These are phyloP conservation scores for Silurus asotus DNA, from an alignment of 2,113 vertebrate species.

Conservation along the genomic window DNA sequence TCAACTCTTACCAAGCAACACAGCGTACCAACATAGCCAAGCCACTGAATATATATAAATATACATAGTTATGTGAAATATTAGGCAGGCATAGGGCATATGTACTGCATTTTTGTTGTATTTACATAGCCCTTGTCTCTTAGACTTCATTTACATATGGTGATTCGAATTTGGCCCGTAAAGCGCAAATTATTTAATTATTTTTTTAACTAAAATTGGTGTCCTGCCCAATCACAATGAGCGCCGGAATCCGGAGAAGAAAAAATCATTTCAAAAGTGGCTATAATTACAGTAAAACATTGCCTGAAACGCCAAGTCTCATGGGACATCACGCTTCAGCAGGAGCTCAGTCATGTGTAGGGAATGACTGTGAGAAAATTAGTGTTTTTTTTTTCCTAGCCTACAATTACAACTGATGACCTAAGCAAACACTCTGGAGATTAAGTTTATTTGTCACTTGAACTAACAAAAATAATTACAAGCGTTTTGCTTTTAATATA, in stretches of 20 bases:
- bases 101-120: too few species aligned
- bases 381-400: constrained; percentile 7
- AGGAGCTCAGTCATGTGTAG: not conserved
- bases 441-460: not conserved
- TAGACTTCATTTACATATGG: not conserved
- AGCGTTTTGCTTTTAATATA: not conserved
- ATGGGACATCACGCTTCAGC: not conserved
- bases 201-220: not conserved
- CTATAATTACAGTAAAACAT: not conserved
- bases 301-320: not conserved
- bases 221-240: not conserved
- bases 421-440: not conserved
- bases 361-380: constrained; percentile 3
- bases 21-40: too few species aligned
- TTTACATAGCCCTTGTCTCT: not conserved
- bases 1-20: too few species aligned
- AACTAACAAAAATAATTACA: not conserved
- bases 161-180: not conserved
- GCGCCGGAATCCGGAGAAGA: not conserved
- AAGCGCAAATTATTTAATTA: not conserved
- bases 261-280: not conserved
- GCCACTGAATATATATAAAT: too few species aligned
- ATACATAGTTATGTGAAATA: too few species aligned
- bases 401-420: constrained; percentile 14
- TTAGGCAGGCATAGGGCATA: too few species aligned